Conservation (phyloP, 2,888 invertebrate species). For the Fabriciana adippe region DNA sequence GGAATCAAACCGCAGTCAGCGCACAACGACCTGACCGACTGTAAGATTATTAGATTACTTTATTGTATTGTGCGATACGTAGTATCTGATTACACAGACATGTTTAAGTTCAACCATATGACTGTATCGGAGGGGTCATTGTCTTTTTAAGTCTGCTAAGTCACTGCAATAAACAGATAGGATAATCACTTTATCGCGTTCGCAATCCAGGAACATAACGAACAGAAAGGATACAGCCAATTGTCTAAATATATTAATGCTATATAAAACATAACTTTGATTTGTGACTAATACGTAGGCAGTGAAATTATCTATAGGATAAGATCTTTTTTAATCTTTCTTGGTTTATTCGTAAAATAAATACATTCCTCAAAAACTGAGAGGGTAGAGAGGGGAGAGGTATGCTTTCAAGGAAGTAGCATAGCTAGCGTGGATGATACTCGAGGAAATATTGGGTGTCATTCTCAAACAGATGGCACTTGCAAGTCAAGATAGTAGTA, state of each 20-base stretch:
- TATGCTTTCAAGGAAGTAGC: too few species aligned
- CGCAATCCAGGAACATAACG: neutral
- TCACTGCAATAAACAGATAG: conserved; percentile 15
- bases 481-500: too few species aligned
- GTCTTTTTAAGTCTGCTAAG: conserved; percentile 11
- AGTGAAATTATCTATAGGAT: too few species aligned
- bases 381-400: too few species aligned
- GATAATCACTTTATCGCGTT: conserved; percentile 9
- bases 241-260: neutral
- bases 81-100: neutral
- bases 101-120: conserved; percentile 9
- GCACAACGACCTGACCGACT: neutral
- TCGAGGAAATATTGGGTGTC: too few species aligned
- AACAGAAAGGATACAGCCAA: conserved; percentile 3
- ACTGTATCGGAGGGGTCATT: conserved; percentile 5
- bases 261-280: neutral
- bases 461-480: too few species aligned
- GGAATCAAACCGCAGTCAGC: neutral
- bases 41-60: conserved; percentile 1
- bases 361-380: too few species aligned
- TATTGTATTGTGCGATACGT: conserved; percentile 4
- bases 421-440: too few species aligned
- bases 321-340: too few species aligned
- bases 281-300: too few species aligned
- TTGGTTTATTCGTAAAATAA: too few species aligned